These are phyloP conservation scores for Rhysida immarginata DNA, from an alignment of 1,140 invertebrate species.

Conservation along the genomic window DNA sequence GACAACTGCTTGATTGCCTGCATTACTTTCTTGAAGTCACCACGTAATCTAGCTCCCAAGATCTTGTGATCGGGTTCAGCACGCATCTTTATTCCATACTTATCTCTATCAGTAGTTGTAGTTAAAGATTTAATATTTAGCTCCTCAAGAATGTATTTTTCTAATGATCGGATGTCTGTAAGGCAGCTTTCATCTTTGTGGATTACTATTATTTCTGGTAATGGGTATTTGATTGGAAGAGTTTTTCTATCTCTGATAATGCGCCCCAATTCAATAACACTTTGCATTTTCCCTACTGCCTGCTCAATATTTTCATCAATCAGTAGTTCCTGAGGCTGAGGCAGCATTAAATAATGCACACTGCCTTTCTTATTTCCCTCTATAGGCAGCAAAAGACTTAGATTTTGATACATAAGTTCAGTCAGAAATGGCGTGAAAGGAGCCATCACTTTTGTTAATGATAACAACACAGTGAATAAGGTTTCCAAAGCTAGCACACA, in stretches of 20 bases:
- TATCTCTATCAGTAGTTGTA: constrained; percentile 76
- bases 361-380: constrained; percentile 40
- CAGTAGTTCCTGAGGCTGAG: constrained; percentile 39
- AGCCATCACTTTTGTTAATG: constrained; percentile 83
- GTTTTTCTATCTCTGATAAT: constrained; percentile 83
- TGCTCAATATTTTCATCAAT: constrained; percentile 79
- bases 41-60: constrained; percentile 73
- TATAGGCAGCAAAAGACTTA: constrained; percentile 39
- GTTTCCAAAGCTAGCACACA: constrained; percentile 72
- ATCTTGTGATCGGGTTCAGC: constrained; percentile 85
- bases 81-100: constrained; percentile 80
- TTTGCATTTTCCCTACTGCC: constrained; percentile 83
- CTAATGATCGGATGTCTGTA: constrained; percentile 60
- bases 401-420: constrained; percentile 86
- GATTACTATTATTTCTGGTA: constrained; percentile 90
- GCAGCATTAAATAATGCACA: constrained; percentile 80
- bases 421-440: constrained; percentile 96
- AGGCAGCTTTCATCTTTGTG: constrained; percentile 65
- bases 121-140: constrained; percentile 83
- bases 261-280: constrained; percentile 84
- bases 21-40: constrained; percentile 74
- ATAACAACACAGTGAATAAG: constrained; percentile 71
- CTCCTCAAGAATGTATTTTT: constrained; percentile 75
- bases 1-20: constrained; percentile 59
- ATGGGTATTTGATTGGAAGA: constrained; percentile 87